These are phyloP conservation scores for Mycetomoellerius zeteki DNA, from an alignment of 1,140 invertebrate genomes.

Conservation along the genomic window DNA sequence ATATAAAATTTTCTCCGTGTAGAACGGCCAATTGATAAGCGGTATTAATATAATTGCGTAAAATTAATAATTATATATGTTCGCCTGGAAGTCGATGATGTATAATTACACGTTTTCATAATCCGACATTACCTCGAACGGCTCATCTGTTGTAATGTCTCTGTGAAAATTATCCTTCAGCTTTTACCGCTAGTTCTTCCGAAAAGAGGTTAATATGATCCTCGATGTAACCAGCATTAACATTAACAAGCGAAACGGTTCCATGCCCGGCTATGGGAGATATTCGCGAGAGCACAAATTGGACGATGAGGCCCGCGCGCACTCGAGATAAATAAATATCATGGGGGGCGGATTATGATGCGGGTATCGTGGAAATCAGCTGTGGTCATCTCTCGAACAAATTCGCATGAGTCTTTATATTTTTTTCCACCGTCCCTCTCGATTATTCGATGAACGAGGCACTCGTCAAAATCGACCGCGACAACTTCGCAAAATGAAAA, in stretches of 20 bases:
- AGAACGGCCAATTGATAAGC: neutral
- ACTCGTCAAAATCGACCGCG: constrained; percentile 50
- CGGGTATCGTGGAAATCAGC: constrained; percentile 72
- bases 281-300: constrained; percentile 71
- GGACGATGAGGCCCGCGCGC: constrained; percentile 69
- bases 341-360: constrained; percentile 66
- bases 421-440: neutral
- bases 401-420: constrained; percentile 67
- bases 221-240: constrained; percentile 43
- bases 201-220: constrained; percentile 33
- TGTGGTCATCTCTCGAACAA: constrained; percentile 64
- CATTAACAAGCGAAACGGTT: constrained; percentile 64
- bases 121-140: neutral
- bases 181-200: neutral
- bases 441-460: constrained; percentile 1
- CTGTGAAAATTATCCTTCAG: constrained; percentile 17
- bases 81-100: neutral
- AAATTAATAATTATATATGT: constrained; percentile 40
- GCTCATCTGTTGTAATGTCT: neutral
- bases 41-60: constrained; percentile 1
- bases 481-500: neutral
- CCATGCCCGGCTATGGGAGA: constrained; percentile 39
- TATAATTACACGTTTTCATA: constrained; percentile 44
- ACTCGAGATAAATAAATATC: constrained; percentile 78
- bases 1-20: too few species aligned